Base-by-base conservation (phyloP, 2,888 invertebrate genomes). In the Leptarthrus brevirostris region DNA sequence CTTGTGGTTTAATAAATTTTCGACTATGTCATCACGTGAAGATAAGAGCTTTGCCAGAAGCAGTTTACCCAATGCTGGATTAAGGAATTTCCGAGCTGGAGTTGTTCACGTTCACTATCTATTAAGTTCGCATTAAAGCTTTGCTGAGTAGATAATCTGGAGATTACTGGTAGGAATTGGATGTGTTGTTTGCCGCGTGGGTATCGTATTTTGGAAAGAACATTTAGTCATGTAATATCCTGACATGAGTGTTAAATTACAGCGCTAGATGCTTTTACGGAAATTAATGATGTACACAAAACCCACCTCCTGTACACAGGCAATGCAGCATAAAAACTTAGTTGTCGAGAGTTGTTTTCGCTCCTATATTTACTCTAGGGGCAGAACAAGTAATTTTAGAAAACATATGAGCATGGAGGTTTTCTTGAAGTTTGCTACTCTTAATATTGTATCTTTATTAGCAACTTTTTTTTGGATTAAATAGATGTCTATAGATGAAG, bases 31-130 rank as follows among this genome's bases (percentile, higher is more conserved):
- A 40, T 40, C 40, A 40, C n/a, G 8, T 40, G 10, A 40, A 40
- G 40, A 40, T 40, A 40, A n/a, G 10, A 40, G 40, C 12, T 40
- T 34, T 18, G 20, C 18, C 36, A 34, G 16, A 34, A 34, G n/a
- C 58, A 58, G 34, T 58, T 36, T 58, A 58, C 16, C 58, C 58
- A 58, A 12, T 58, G 10, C 58, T 14, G n/a, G 58, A 58, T 58
- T 58, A 58, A 58, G 18, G 36, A 34, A 58, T 58, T 34, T 58
- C 6, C 2, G 20, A 58, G 14, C 18, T 34, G 58, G 16, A 40
- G 40, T 12, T 40, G 40, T 40, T 0, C 40, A 40, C 40, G 40
- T 40, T 12, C 12, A 40, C 40, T 40, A 40, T 40, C 40, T 40
- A 40, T 40, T 40, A 40, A n/a, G 40, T 40, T 40, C n/a, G 40